Percentiles rank a stretch among this genome's conserved stretches.
Evolutionary conservation across 2,113 vertebrate species (phyloP).

Genomic region (Agapornis roseicollis): DNA sequence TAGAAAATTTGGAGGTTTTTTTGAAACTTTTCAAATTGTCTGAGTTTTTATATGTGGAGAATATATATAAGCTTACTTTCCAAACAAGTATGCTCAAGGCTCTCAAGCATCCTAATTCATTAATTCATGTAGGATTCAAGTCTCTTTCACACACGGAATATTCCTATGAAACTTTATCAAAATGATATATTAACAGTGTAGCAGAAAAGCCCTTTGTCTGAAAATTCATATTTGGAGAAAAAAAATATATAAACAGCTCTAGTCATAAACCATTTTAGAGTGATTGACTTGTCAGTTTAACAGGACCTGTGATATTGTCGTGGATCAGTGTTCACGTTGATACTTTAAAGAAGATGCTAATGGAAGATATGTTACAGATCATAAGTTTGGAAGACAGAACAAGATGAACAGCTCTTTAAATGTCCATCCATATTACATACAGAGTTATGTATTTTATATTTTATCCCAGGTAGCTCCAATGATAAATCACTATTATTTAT

Average conservation of each 20-base stretch:
- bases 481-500: not conserved
- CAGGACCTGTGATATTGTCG: not conserved
- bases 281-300: not conserved
- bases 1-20: not conserved
- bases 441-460: not conserved
- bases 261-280: not conserved
- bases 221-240: not conserved
- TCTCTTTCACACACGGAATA: not conserved
- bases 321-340: not conserved
- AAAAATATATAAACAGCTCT: not conserved
- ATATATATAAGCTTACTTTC: not conserved
- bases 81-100: accelerated
- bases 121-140: not conserved
- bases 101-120: not conserved
- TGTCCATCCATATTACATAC: not conserved
- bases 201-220: not conserved
- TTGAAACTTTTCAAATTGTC: not conserved
- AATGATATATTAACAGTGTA: not conserved
- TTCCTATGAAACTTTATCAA: not conserved
- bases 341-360: not conserved
- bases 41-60: not conserved
- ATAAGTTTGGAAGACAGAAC: not conserved
- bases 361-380: not conserved
- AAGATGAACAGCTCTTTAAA: not conserved
- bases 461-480: not conserved